These are phyloP conservation scores for Peromyscus aztecus DNA, from an alignment of 2,797 vertebrate species.

Conservation along the genomic window DNA sequence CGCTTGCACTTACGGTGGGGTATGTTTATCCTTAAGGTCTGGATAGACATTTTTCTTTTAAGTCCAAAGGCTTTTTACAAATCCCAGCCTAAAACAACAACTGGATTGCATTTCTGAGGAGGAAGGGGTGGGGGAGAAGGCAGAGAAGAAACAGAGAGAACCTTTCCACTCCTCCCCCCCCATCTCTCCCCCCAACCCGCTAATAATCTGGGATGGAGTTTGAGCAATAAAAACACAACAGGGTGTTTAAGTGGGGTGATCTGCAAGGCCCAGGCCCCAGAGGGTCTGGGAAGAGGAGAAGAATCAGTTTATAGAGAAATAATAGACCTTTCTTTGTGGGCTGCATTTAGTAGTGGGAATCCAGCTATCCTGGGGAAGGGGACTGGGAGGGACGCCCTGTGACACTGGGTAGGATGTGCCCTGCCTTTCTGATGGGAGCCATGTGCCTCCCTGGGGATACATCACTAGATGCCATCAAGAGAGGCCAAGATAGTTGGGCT, in stretches of 20 bases:
- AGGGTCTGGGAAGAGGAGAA: constrained; percentile 15
- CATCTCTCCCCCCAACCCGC: neutral
- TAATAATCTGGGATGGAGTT: neutral
- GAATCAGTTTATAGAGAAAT: constrained; percentile 40
- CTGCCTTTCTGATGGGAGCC: neutral
- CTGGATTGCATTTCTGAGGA: constrained; percentile 61
- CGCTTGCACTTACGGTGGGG: neutral
- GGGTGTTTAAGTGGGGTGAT: constrained; percentile 40
- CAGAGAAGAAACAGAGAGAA: neutral
- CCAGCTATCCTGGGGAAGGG: neutral
- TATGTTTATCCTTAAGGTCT: constrained; percentile 63
- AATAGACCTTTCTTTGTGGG: constrained; percentile 46
- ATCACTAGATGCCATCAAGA: neutral
- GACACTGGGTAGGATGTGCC: neutral
- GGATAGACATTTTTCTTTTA: constrained; percentile 71
- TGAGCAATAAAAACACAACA: constrained; percentile 40
- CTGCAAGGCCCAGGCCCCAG: constrained; percentile 26
- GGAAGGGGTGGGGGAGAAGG: neutral
- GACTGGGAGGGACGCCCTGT: neutral
- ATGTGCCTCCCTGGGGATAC: neutral
- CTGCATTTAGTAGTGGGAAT: neutral
- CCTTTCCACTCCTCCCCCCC: neutral
- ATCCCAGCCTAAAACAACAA: constrained; percentile 76
- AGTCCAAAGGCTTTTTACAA: constrained; percentile 73
- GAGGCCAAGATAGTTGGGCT: neutral